phyloP scores from a whole-genome alignment of 2,113 vertebrate species.

The Paralichthys olivaceus region DNA sequence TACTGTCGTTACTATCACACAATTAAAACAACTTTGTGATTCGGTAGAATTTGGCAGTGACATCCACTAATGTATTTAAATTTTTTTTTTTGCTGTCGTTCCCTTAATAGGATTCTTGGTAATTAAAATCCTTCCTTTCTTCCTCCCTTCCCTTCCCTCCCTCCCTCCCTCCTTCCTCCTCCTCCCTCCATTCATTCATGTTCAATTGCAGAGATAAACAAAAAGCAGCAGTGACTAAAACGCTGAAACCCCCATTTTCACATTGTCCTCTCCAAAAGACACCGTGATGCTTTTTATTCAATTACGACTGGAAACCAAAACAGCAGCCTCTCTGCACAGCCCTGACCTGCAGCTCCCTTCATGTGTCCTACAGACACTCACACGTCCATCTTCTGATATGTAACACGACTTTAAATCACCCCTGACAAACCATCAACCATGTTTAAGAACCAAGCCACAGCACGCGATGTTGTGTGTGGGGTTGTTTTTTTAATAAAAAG shows the following conservation, averaged over 20 bases:
- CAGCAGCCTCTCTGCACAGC: conserved; percentile 22
- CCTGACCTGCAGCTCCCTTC: neutral
- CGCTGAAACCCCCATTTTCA: conserved; percentile 31
- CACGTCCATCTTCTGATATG: no score
- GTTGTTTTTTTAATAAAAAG: conserved; percentile 21
- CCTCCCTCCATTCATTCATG: conserved; percentile 59
- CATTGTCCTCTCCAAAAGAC: neutral
- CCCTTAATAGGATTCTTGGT: conserved; percentile 42
- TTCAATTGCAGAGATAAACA: conserved; percentile 43
- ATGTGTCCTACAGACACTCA: conserved; percentile 1
- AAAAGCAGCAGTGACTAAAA: conserved; percentile 15
- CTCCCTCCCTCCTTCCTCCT: neutral
- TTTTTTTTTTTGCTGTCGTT: conserved; percentile 16
- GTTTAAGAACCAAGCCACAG: conserved; percentile 73
- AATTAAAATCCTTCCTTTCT: conserved; percentile 44
- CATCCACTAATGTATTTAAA: conserved; percentile 24
- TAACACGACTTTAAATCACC: conserved; percentile 26
- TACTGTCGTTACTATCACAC: conserved; percentile 2
- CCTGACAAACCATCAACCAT: conserved; percentile 18
- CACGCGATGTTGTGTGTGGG: conserved; percentile 80
- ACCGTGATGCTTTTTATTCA: neutral
- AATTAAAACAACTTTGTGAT: conserved; percentile 29
- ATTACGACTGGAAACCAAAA: neutral
- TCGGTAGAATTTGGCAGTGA: neutral
- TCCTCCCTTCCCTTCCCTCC: conserved; percentile 1